These are phyloP conservation scores for Ectemnius lituratus DNA, from an alignment of 2,888 invertebrate species.

Conservation along the genomic window DNA sequence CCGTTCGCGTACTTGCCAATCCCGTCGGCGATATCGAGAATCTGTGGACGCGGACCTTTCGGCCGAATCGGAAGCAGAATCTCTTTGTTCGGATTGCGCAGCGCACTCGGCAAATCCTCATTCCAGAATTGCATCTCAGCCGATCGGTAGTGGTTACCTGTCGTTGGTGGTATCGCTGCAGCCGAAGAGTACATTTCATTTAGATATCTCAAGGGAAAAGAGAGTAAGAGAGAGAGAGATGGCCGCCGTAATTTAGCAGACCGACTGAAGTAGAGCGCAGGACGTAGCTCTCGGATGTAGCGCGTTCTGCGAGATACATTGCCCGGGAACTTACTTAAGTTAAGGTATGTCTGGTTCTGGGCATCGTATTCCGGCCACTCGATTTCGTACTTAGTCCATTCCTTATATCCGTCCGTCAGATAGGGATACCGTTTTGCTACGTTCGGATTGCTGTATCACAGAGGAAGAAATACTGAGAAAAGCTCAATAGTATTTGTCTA, in stretches of 20 bases:
- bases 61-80: slow-evolving; percentile 54
- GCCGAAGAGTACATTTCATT: slow-evolving; percentile 9
- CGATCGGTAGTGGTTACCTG: slow-evolving; percentile 87
- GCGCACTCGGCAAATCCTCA: slow-evolving; percentile 86
- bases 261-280: neutral
- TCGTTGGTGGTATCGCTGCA: slow-evolving; percentile 87
- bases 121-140: slow-evolving; percentile 92
- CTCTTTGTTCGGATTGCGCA: slow-evolving; percentile 77
- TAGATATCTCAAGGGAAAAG: neutral
- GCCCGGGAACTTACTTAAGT: slow-evolving; percentile 82
- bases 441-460: slow-evolving; percentile 84
- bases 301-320: neutral
- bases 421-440: slow-evolving; percentile 84
- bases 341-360: slow-evolving; percentile 87
- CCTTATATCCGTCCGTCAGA: slow-evolving; percentile 82
- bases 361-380: slow-evolving; percentile 92
- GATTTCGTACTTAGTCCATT: slow-evolving; percentile 85
- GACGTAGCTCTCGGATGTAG: neutral
- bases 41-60: slow-evolving; percentile 65
- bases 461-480: too few species aligned
- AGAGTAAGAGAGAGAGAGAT: too few species aligned
- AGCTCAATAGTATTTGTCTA: too few species aligned
- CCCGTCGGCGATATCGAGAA: slow-evolving; percentile 67
- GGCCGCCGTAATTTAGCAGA: slow-evolving; percentile 7
- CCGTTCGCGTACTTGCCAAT: slow-evolving; percentile 66